A percentile compares a stretch with the other conserved stretches of the same genome.
phyloP scores from a whole-genome alignment of 2,888 invertebrate genomes.

The Ceramica pisi region DNA sequence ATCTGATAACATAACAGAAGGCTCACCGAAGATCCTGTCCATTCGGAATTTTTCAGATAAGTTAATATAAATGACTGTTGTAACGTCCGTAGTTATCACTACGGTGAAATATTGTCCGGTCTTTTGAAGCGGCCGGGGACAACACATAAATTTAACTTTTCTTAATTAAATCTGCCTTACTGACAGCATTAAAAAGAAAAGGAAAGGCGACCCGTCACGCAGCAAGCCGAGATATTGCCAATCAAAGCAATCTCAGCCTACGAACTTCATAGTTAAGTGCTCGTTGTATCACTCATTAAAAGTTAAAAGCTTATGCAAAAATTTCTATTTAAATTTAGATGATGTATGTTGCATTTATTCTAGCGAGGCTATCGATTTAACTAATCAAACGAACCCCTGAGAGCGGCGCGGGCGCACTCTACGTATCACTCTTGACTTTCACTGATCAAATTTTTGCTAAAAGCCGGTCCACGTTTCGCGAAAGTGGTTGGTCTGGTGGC shows the following conservation, averaged over 20 bases:
- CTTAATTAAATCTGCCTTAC: constrained; percentile 60
- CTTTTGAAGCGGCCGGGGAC: constrained; percentile 46
- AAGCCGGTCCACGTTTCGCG: constrained; percentile 88
- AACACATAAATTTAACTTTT: constrained; percentile 57
- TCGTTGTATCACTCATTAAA: constrained; percentile 33
- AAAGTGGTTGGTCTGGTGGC: constrained; percentile 87
- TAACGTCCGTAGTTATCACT: constrained; percentile 55
- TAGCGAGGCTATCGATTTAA: constrained; percentile 71
- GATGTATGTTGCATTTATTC: constrained; percentile 52
- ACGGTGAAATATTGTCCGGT: constrained; percentile 57
- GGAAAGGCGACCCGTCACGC: constrained; percentile 45
- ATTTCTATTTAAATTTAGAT: constrained; percentile 46
- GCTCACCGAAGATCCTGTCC: constrained; percentile 52
- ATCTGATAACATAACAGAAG: constrained; percentile 58
- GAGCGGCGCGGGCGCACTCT: constrained; percentile 70
- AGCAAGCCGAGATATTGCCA: constrained; percentile 34
- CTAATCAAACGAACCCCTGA: constrained; percentile 80
- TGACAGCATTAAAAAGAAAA: constrained; percentile 52
- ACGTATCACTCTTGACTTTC: constrained; percentile 85
- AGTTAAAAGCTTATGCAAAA: constrained; percentile 41
- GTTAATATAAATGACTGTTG: constrained; percentile 64
- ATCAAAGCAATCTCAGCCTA: constrained; percentile 29
- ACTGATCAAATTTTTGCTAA: constrained; percentile 91
- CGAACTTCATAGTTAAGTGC: constrained; percentile 36
- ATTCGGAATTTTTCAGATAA: constrained; percentile 50